Percentiles rank a stretch among this genome's conserved stretches.
Evolutionary conservation across 2,797 vertebrate genomes (phyloP).

Genomic region (Alectoris magna): DNA sequence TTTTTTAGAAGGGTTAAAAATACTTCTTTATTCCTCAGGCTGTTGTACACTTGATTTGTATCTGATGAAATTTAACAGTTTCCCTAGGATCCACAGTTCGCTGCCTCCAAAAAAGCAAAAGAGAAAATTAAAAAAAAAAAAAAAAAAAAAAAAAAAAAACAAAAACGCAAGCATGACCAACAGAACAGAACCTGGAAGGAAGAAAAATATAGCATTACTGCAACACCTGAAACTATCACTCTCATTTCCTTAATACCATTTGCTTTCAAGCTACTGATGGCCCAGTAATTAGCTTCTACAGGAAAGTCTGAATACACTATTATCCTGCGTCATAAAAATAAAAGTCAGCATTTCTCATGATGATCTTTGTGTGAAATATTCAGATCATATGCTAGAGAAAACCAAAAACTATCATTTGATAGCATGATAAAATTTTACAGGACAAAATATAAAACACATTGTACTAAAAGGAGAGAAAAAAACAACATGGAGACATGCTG

Average conservation of each 20-base stretch:
- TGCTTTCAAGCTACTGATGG: not conserved
- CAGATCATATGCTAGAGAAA: conserved; percentile 13
- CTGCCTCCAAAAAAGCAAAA: not conserved
- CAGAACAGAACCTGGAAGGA: not conserved
- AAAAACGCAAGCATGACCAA: not conserved
- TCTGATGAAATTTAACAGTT: not conserved
- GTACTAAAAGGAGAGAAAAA: conserved; percentile 62
- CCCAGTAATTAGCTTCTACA: not conserved
- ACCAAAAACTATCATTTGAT: conserved; percentile 18
- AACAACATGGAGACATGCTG: conserved; percentile 45
- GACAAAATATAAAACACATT: conserved; percentile 69
- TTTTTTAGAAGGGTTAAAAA: not conserved
- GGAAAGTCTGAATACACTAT: not conserved
- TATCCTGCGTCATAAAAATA: not conserved
- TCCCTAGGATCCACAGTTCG: not conserved
- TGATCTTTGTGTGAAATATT: conserved; percentile 27
- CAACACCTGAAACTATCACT: not conserved
- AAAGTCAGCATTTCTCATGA: conserved; percentile 27
- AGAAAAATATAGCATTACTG: not conserved
- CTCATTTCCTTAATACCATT: not conserved
- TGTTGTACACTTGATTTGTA: not conserved
- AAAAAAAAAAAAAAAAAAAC: not conserved
- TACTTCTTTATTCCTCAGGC: not conserved
- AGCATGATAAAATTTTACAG: conserved; percentile 64
- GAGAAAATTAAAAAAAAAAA: not conserved